These are phyloP conservation scores for Armadillidium nasatum DNA, from an alignment of 1,140 invertebrate species.

Conservation along the genomic window DNA sequence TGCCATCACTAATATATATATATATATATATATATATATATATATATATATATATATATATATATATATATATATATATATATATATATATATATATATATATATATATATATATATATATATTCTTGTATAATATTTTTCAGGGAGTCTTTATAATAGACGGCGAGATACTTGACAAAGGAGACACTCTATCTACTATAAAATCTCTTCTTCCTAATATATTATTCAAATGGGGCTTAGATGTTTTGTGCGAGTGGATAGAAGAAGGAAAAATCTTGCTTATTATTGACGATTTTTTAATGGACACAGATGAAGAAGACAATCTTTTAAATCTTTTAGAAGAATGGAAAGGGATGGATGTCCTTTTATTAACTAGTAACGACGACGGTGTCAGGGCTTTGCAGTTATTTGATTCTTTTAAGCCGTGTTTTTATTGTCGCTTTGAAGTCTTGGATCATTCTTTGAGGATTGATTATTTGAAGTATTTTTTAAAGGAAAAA, in stretches of 20 bases:
- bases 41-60: conserved; percentile 10
- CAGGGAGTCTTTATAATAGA: conserved; percentile 28
- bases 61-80: conserved; percentile 6
- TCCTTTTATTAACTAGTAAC: conserved; percentile 21
- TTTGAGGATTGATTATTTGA: background rate
- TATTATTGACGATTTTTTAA: conserved; percentile 32
- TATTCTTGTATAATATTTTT: background rate
- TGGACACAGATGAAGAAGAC: background rate
- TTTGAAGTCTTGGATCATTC: background rate
- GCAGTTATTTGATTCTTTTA: background rate
- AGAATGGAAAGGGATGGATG: conserved; percentile 23
- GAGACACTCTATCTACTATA: conserved; percentile 12
- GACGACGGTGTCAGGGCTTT: background rate
- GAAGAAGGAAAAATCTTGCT: conserved; percentile 14
- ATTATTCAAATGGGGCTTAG: background rate
- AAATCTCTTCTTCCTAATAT: conserved; percentile 17
- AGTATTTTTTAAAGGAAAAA: too few species aligned
- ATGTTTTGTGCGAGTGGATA: conserved; percentile 26
- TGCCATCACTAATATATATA: too few species aligned
- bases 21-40: too few species aligned
- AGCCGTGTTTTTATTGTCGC: background rate
- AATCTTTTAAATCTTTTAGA: background rate
- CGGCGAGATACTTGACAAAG: background rate
- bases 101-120: too few species aligned
- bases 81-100: too few species aligned